Base-by-base conservation (phyloP, 2,888 invertebrate genomes). In the Tuberolachnus salignus region DNA sequence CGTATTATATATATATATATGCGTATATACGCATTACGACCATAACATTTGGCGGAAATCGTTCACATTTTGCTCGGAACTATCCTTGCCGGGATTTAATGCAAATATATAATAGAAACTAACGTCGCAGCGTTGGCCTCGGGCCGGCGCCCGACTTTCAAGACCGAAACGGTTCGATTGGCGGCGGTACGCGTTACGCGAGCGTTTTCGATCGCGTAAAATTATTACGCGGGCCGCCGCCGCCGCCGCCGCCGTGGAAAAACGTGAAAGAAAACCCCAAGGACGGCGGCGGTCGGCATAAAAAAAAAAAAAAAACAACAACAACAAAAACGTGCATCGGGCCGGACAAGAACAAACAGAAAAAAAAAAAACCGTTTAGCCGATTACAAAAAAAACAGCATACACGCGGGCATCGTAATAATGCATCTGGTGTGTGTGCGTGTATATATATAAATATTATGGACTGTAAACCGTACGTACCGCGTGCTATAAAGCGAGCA, bases 151-250 rank as follows among this genome's bases (percentile, higher is more conserved):
- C 63, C 42, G 34, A 14, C 59, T 34, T 44, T 51, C 73, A 61
- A 72, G 49, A 73, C 73, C 73, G 63, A 49, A 72, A 72, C 61
- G 72, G 19, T 61, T 34, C 49, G 16, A 72, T 73, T 72, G n/a
- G n/a, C n/a, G n/a, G 11, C 23, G 8, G 42, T 49, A 21, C 49
- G 10, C 59, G 71, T 71, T 44, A 59, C 71, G 59, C 59, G 23
- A 59, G 59, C 59, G 23, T 71, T 71, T 71, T 71, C 13, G 49
- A n/a, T 19, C 46, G 46, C n/a, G 23, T 51, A 10, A 1, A 21
- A 9, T 42, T 63, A 51, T 63, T 42, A 63, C 49, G 9, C 19
- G 26, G 19, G 11, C 34, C 51, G n/a, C n/a, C n/a, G n/a, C n/a
- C n/a, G n/a, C n/a, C n/a, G n/a, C n/a, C n/a, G 11, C 34, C 51